Evolutionary conservation across 1,140 invertebrate species (phyloP).

Genomic region (Meloidogyne hapla): DNA sequence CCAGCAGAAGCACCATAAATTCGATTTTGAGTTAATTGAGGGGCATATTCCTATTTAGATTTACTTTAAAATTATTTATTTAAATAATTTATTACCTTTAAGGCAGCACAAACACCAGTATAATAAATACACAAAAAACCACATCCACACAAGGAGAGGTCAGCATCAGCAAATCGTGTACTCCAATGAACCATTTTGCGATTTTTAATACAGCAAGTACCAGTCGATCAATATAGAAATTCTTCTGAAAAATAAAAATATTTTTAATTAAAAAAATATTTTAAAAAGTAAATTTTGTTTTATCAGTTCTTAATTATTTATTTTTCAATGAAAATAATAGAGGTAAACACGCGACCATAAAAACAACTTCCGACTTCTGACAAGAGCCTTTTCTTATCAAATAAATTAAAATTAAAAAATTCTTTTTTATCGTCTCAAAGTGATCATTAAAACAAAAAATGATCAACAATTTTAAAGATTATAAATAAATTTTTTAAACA

Average conservation of each 20-base stretch:
- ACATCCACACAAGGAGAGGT: conserved; percentile 25
- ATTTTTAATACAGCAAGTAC: background rate
- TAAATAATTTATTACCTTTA: conserved; percentile 32
- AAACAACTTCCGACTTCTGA: background rate
- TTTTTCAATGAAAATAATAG: background rate
- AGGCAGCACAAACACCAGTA: conserved; percentile 81
- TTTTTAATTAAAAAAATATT: background rate
- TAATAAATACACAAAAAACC: conserved; percentile 40
- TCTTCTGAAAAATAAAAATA: background rate
- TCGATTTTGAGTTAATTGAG: conserved; percentile 85
- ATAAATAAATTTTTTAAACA: background rate
- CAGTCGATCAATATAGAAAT: background rate
- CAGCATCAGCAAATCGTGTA: conserved; percentile 17
- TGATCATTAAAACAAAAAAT: background rate
- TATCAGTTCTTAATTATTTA: background rate
- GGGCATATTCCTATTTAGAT: conserved; percentile 77
- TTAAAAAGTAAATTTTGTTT: no score
- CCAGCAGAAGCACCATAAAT: conserved; percentile 95
- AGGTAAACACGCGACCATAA: background rate
- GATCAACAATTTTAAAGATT: background rate
- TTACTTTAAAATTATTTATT: background rate
- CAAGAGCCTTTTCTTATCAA: background rate
- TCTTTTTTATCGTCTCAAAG: background rate
- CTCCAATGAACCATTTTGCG: conserved; percentile 15
- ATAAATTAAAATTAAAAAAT: background rate